phyloP scores from a whole-genome alignment of 2,113 vertebrate species.

The Scytalopus superciliaris region DNA sequence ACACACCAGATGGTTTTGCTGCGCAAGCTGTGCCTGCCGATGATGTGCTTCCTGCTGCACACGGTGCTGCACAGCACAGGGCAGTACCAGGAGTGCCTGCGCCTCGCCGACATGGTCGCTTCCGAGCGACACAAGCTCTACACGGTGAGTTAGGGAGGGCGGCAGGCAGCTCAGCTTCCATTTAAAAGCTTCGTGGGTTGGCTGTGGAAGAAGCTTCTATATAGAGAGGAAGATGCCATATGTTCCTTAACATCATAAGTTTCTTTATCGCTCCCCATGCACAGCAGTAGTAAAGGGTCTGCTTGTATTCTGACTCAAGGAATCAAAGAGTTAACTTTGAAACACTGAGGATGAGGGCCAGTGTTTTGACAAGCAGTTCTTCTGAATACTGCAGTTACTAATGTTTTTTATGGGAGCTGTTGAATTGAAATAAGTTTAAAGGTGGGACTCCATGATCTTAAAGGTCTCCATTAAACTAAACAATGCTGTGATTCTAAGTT shows the following conservation, averaged over 20 bases:
- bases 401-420: neutral
- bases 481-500: neutral
- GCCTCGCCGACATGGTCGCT: conserved; percentile 89
- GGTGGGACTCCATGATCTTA: neutral
- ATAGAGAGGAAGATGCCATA: neutral
- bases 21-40: conserved; percentile 88
- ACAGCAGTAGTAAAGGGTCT: neutral
- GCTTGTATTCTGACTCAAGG: neutral
- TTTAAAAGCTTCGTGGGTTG: neutral
- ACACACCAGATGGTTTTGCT: conserved; percentile 87
- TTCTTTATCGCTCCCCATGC: neutral
- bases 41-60: conserved; percentile 89
- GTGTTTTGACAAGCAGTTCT: neutral
- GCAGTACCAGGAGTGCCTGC: conserved; percentile 91
- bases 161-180: neutral
- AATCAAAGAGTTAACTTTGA: neutral
- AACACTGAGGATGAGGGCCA: neutral
- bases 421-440: neutral
- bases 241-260: neutral
- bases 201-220: neutral
- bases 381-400: neutral
- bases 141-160: conserved; percentile 69
- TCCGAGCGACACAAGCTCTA: conserved; percentile 92
- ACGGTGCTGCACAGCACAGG: conserved; percentile 88
- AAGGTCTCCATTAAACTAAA: neutral